Evolutionary conservation across 2,113 vertebrate genomes (phyloP).

Genomic region (Corythaeola cristata): DNA sequence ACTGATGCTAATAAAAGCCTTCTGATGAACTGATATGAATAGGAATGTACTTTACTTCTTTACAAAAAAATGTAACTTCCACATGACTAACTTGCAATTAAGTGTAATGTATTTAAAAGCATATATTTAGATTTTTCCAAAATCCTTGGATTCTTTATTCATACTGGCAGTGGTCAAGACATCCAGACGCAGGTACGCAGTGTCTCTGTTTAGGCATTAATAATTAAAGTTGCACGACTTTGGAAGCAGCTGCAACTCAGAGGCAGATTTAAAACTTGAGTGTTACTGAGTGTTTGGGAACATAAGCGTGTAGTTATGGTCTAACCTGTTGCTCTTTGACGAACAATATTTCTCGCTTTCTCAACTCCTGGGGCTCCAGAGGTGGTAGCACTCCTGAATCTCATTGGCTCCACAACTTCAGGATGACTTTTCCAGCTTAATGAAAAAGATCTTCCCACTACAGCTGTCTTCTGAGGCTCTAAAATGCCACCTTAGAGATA

Average conservation of each 20-base stretch:
- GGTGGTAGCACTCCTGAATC: constrained; percentile 94
- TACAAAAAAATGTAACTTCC: accelerated
- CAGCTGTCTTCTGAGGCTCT: constrained; percentile 86
- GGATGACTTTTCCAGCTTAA: constrained; percentile 92
- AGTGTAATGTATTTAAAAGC: not conserved
- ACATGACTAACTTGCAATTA: not conserved
- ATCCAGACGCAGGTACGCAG: accelerated
- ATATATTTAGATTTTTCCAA: not conserved
- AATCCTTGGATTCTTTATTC: not conserved
- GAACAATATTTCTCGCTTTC: constrained; percentile 91
- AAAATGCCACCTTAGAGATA: constrained; percentile 78
- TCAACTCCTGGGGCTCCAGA: constrained; percentile 94
- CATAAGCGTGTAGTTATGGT: not conserved
- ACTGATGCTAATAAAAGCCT: not conserved
- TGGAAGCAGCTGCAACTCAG: not conserved
- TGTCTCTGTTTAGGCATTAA: not conserved
- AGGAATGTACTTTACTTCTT: not conserved
- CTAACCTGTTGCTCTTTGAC: constrained; percentile 94
- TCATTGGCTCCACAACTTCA: constrained; percentile 91
- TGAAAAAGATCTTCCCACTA: constrained; percentile 92
- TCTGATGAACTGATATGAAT: not conserved
- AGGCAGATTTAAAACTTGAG: not conserved
- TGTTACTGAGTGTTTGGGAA: not conserved
- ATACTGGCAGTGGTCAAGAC: not conserved
- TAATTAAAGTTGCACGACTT: not conserved